Conservation (phyloP, 2,888 invertebrate species). For the Agelastica alni region DNA sequence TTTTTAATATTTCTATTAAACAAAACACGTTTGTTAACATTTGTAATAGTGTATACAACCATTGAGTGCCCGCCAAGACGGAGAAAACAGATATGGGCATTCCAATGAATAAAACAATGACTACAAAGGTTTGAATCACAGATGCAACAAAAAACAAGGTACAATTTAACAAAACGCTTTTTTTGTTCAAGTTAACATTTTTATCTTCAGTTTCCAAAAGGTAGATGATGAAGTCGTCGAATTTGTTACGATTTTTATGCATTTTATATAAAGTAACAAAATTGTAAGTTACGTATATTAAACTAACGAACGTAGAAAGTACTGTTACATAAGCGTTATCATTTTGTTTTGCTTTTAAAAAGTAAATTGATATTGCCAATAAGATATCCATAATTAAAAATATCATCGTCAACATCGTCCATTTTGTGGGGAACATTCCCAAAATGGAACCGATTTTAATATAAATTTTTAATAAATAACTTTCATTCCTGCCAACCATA, state of each 20-base stretch:
- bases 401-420: background rate
- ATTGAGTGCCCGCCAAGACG: too few species aligned
- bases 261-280: background rate
- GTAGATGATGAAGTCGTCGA: background rate
- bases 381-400: background rate
- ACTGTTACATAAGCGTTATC: background rate
- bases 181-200: too few species aligned
- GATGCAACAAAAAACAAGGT: too few species aligned
- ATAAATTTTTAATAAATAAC: background rate
- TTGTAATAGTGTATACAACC: too few species aligned
- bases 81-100: too few species aligned
- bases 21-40: too few species aligned
- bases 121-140: too few species aligned
- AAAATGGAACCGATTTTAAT: background rate
- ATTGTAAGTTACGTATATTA: background rate
- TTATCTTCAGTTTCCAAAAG: background rate
- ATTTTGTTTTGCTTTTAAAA: too few species aligned
- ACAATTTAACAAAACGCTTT: too few species aligned
- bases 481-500: too few species aligned
- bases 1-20: too few species aligned
- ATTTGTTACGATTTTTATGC: background rate
- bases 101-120: too few species aligned
- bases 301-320: background rate
- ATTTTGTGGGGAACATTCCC: constrained; percentile 2
- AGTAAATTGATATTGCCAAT: background rate